Evolutionary conservation across 2,113 vertebrate genomes (phyloP), one percentile per base, ranked within the genome.

Genomic region (Chloroceryle aenea): DNA sequence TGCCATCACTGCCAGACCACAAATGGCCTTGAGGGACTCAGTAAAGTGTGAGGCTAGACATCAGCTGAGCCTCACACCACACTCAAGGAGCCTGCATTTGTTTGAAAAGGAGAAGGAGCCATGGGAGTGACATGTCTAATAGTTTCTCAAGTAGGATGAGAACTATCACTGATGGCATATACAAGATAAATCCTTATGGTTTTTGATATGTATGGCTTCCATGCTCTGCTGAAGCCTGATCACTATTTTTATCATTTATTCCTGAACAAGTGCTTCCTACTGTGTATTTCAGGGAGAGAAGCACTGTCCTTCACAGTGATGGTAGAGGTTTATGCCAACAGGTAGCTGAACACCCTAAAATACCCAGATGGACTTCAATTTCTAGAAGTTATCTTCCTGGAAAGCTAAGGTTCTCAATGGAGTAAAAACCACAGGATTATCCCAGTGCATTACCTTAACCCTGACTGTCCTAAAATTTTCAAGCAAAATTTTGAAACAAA

Each of bases 1-100:
- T 3, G 5, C 27, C 55, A n/a, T 52, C 5, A 0, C 16, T 80
- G 72, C 53, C 48, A 74, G 32, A 30, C 61, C 2, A 1, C 16
- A 36, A 10, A 23, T 36, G 19, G 3, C 59, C 6, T 1, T 38
- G 42, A 75, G 43, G 7, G 29, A 82, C 12, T 62, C 13, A 29
- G 29, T 48, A 36, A 78, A 75, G 53, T 18, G 30, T 2, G 4
- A 82, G 38, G 76, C 0, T 4, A 26, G 50, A 58, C 47, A 75
- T 17, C 12, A 73, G 22, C 25, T 62, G n/a, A 38, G 62, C 9
- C 38, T 11, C 77, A 76, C 45, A 48, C 6, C 25, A 43, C 8
- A 34, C 29, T 34, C 10, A 29, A 21, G 27, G 29, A 79, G 25
- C 12, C 9, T 3, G 17, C 12, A 71, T 15, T 14, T 50, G 21